Percentiles rank a stretch among this genome's conserved stretches.
Evolutionary conservation across 2,888 invertebrate species (phyloP).

Genomic region (Laspeyria flexula): DNA sequence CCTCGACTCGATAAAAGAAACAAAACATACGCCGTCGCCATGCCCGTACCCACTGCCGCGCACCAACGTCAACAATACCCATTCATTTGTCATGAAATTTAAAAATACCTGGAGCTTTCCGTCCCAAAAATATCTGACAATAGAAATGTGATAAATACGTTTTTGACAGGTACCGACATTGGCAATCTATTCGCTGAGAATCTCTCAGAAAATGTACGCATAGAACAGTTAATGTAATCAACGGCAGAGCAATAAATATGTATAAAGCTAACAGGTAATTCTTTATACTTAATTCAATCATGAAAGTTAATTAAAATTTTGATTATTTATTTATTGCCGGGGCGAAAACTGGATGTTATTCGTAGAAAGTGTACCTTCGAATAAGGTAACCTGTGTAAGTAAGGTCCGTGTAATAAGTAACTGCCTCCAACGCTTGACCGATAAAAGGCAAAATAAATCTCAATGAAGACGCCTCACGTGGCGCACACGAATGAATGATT

Average conservation of each 20-base stretch:
- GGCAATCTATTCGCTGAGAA: not conserved
- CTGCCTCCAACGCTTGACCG: conserved; percentile 53
- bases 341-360: not conserved
- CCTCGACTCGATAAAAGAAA: conserved; percentile 52
- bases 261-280: conserved; percentile 1
- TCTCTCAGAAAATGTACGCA: not conserved
- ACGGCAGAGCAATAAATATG: not conserved
- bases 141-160: not conserved
- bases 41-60: conserved; percentile 1
- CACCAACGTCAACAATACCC: conserved; percentile 13
- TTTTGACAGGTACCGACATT: not conserved
- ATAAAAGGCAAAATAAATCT: conserved; percentile 75
- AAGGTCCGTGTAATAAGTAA: conserved; percentile 32
- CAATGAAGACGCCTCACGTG: conserved; percentile 67
- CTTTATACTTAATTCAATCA: conserved; percentile 1
- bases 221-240: not conserved
- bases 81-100: conserved; percentile 21
- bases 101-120: conserved; percentile 10
- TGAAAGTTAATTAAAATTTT: conserved; percentile 4
- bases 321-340: conserved; percentile 5
- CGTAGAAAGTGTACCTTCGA: not conserved
- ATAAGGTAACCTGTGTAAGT: conserved; percentile 2
- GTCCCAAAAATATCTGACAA: conserved; percentile 1
- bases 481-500: conserved; percentile 78
- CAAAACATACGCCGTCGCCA: conserved; percentile 39